Evolutionary conservation across 1,140 invertebrate species (phyloP).

Genomic region (Drosophila kepulauana): DNA sequence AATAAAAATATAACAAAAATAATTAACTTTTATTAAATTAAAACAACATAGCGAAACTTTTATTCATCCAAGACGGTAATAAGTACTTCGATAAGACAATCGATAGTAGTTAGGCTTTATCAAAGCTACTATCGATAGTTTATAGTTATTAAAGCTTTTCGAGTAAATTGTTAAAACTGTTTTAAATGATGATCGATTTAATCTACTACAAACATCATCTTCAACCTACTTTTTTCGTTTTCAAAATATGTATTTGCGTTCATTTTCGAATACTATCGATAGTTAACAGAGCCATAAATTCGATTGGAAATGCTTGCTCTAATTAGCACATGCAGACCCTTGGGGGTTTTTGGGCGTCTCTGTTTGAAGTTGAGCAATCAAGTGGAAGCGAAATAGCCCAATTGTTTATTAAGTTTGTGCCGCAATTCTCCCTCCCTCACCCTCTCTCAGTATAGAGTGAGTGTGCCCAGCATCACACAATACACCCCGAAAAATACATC

Average conservation of each 20-base stretch:
- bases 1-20: too few species aligned
- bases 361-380: slow-evolving; percentile 30
- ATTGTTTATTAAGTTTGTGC: slow-evolving; percentile 59
- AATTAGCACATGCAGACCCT: slow-evolving; percentile 39
- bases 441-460: not conserved
- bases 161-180: too few species aligned
- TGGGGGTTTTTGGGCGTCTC: slow-evolving; percentile 32
- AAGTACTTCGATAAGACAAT: not conserved
- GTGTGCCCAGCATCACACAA: slow-evolving; percentile 30
- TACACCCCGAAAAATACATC: slow-evolving; percentile 3
- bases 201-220: too few species aligned
- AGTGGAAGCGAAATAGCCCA: slow-evolving; percentile 30
- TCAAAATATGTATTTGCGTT: too few species aligned
- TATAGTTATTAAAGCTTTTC: too few species aligned
- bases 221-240: too few species aligned
- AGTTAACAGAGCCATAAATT: not conserved
- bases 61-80: too few species aligned
- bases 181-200: too few species aligned
- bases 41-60: too few species aligned
- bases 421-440: slow-evolving; percentile 11
- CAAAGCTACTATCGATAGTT: not conserved
- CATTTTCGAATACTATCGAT: not conserved
- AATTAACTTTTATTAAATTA: too few species aligned
- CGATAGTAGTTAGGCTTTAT: not conserved
- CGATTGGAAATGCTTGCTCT: not conserved